Conservation (phyloP, 2,888 invertebrate species). For the Athrips mouffetella region DNA sequence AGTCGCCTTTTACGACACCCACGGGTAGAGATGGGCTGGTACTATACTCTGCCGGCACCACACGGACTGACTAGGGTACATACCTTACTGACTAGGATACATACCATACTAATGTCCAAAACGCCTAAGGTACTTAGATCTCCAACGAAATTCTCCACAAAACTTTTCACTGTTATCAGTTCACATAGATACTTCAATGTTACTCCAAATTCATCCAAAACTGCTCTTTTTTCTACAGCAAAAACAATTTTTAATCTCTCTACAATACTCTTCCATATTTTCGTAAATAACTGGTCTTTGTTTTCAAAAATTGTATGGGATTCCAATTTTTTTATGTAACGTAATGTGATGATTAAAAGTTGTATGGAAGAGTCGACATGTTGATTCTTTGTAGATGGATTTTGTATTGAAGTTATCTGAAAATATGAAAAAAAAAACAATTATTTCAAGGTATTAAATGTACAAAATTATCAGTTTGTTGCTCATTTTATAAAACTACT, state of each 20-base stretch:
- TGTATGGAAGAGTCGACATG: constrained; percentile 57
- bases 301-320: constrained; percentile 50
- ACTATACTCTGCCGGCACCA: too few species aligned
- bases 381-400: constrained; percentile 42
- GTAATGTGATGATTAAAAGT: constrained; percentile 48
- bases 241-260: constrained; percentile 38
- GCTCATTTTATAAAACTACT: too few species aligned
- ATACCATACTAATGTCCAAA: constrained; percentile 47
- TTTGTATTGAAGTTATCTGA: constrained; percentile 55
- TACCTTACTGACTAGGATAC: too few species aligned
- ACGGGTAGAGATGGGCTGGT: too few species aligned
- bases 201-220: constrained; percentile 49
- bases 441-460: too few species aligned
- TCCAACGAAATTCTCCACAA: constrained; percentile 41
- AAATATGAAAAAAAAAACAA: constrained; percentile 24
- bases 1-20: too few species aligned
- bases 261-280: constrained; percentile 56
- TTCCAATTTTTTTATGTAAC: constrained; percentile 63
- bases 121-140: constrained; percentile 47
- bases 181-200: constrained; percentile 59
- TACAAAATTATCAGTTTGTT: too few species aligned
- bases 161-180: constrained; percentile 51
- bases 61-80: too few species aligned
- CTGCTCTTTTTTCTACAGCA: constrained; percentile 27
- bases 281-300: constrained; percentile 49